Conservation (phyloP, 2,113 vertebrate species). For the Nothobranchius kuhntae region DNA sequence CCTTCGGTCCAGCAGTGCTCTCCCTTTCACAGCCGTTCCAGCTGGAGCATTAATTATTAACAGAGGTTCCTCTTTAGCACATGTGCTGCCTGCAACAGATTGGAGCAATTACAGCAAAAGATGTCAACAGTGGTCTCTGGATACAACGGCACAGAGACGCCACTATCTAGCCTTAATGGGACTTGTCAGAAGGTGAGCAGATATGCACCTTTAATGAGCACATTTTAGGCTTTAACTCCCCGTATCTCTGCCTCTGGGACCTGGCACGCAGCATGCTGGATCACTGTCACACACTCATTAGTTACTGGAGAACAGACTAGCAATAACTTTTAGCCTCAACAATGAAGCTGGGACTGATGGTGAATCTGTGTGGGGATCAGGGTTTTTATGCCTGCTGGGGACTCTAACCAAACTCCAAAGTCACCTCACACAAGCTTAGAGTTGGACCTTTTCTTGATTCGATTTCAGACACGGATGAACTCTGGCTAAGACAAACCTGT, state of each 20-base stretch:
- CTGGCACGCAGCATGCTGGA: background rate
- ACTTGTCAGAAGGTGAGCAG: constrained; percentile 15
- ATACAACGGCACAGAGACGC: background rate
- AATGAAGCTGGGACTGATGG: background rate
- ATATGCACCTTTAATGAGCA: constrained; percentile 24
- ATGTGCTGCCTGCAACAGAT: constrained; percentile 4
- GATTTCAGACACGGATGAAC: too few species aligned
- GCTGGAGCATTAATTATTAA: constrained; percentile 25
- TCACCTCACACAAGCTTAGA: too few species aligned
- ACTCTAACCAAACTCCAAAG: background rate
- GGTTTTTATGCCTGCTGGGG: background rate
- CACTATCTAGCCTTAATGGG: constrained; percentile 9
- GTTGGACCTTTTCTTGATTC: too few species aligned
- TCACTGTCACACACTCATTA: background rate
- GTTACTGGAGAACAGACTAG: background rate
- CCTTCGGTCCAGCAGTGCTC: background rate
- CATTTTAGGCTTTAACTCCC: background rate
- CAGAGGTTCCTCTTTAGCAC: background rate
- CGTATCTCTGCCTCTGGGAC: background rate
- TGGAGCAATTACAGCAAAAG: constrained; percentile 26
- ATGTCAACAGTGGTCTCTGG: constrained; percentile 22
- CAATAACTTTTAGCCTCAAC: background rate
- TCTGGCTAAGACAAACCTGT: too few species aligned
- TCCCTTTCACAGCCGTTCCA: background rate
- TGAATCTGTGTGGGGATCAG: background rate